Percentiles rank a stretch among this genome's conserved stretches.
Conservation (phyloP, 2,797 vertebrate species). For the Rallus crepitans region DNA sequence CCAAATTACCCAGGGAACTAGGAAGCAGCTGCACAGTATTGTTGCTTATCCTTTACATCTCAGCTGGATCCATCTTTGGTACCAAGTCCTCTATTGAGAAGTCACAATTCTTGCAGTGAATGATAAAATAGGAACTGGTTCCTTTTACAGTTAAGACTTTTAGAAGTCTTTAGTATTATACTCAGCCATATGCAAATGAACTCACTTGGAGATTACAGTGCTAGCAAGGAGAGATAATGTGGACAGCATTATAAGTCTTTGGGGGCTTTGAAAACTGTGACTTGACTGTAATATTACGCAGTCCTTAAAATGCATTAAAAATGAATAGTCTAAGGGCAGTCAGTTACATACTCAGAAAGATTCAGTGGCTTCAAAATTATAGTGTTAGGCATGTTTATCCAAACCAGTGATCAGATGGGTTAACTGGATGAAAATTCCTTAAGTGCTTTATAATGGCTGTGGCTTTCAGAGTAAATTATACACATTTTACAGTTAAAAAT, state of each 20-base stretch:
- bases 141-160: not conserved
- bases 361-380: constrained; percentile 44
- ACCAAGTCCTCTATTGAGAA: not conserved
- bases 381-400: constrained; percentile 39
- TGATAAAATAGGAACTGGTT: not conserved
- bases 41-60: not conserved
- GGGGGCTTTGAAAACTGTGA: constrained; percentile 43
- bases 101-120: not conserved
- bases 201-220: not conserved
- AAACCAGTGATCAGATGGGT: constrained; percentile 21
- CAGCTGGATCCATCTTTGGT: not conserved
- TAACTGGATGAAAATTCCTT: constrained; percentile 60
- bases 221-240: not conserved
- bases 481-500: constrained; percentile 60
- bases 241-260: not conserved
- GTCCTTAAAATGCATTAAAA: constrained; percentile 12
- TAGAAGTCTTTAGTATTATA: not conserved
- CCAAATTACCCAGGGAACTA: not conserved
- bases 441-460: constrained; percentile 58
- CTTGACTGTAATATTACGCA: not conserved
- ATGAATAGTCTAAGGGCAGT: constrained; percentile 26
- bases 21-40: not conserved
- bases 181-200: not conserved
- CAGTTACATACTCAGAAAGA: not conserved
- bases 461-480: constrained; percentile 60